Conservation (phyloP, 1,140 invertebrate species). For the Metaphire vulgaris region DNA sequence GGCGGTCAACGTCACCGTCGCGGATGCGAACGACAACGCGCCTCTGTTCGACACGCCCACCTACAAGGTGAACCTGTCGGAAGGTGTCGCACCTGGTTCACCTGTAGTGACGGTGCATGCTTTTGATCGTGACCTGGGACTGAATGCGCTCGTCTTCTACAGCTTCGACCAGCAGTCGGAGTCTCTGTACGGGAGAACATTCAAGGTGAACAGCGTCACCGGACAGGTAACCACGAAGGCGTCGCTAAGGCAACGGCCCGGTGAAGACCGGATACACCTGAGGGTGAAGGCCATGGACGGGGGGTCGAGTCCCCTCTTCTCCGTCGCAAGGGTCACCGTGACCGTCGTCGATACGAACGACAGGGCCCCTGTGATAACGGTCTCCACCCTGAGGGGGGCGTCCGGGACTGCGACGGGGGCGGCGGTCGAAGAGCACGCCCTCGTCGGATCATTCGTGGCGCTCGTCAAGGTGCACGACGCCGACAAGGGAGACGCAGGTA, state of each 20-base stretch:
- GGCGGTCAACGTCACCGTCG: conserved; percentile 12
- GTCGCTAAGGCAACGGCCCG: conserved; percentile 80
- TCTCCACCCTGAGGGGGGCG: conserved; percentile 11
- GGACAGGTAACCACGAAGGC: conserved; percentile 86
- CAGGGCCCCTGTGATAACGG: conserved; percentile 52
- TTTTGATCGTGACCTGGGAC: conserved; percentile 41
- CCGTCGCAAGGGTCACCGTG: conserved; percentile 3
- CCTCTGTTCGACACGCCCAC: conserved; percentile 49
- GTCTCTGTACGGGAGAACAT: conserved; percentile 73
- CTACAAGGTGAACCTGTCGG: conserved; percentile 63
- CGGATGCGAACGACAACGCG: conserved; percentile 45
- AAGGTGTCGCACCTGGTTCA: conserved; percentile 79
- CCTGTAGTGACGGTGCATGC: conserved; percentile 72
- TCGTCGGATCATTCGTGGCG: conserved; percentile 72
- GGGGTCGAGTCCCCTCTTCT: neutral
- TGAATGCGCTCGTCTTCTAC: conserved; percentile 57
- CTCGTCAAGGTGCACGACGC: conserved; percentile 77
- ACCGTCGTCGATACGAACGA: conserved; percentile 16
- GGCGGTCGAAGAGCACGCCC: conserved; percentile 79
- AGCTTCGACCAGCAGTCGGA: conserved; percentile 62
- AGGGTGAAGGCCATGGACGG: conserved; percentile 54
- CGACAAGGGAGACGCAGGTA: conserved; percentile 87
- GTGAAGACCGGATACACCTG: conserved; percentile 76
- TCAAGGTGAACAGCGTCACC: conserved; percentile 75
- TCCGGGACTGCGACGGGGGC: conserved; percentile 62